phyloP scores from a whole-genome alignment of 2,888 invertebrate species.

The Melipona beecheii region DNA sequence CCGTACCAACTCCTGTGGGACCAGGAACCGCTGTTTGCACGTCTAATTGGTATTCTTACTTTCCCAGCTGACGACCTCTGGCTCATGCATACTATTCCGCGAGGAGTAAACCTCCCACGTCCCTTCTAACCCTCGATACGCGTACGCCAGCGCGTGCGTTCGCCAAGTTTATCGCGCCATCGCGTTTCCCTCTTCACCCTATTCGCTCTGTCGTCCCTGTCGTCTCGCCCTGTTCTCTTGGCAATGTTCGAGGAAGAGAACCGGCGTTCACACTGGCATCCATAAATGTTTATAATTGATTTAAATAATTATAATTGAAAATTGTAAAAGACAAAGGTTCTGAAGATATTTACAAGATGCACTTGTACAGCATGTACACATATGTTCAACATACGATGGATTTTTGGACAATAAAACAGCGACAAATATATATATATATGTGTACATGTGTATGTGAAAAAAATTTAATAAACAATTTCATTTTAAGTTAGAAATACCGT shows the following conservation, averaged over 20 bases:
- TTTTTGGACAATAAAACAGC: too few species aligned
- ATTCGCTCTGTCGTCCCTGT: not conserved
- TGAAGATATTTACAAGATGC: too few species aligned
- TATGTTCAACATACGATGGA: too few species aligned
- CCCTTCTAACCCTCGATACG: conserved; percentile 31
- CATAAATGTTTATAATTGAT: too few species aligned
- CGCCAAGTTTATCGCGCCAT: conserved; percentile 41
- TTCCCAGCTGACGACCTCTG: conserved; percentile 49
- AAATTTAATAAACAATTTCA: too few species aligned
- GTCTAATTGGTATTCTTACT: conserved; percentile 72
- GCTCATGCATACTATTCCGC: conserved; percentile 69
- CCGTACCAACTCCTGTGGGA: not conserved
- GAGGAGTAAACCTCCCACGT: conserved; percentile 30
- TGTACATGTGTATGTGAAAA: too few species aligned
- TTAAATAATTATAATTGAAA: too few species aligned
- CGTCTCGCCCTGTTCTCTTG: not conserved
- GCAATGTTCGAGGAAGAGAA: not conserved
- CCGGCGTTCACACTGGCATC: too few species aligned
- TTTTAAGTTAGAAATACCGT: too few species aligned
- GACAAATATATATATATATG: too few species aligned
- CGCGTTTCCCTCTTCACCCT: not conserved
- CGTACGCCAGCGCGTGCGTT: not conserved
- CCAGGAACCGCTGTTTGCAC: conserved; percentile 58
- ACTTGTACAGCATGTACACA: too few species aligned
- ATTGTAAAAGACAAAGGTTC: too few species aligned